Conservation (phyloP, 2,113 vertebrate genomes). For the Sylvicapra grimmia region DNA sequence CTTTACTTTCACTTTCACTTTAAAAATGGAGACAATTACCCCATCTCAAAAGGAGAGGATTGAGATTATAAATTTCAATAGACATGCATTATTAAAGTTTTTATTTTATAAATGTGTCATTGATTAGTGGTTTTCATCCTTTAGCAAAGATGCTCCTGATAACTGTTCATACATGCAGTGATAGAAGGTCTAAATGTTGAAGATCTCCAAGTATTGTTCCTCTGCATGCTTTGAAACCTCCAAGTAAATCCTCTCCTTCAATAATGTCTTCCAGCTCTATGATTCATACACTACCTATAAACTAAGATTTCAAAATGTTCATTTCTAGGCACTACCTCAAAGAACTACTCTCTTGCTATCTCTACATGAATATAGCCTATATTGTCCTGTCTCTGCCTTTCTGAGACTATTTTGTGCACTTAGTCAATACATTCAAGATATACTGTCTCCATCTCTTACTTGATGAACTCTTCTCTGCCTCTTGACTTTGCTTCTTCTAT, state of each 20-base stretch:
- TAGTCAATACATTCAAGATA: not conserved
- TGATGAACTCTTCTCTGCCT: not conserved
- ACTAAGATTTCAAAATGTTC: not conserved
- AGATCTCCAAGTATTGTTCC: not conserved
- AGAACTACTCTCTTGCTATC: not conserved
- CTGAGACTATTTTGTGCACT: not conserved
- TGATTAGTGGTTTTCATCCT: not conserved
- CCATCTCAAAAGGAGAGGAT: not conserved
- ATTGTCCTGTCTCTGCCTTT: not conserved
- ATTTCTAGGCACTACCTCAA: not conserved
- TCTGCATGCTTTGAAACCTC: not conserved
- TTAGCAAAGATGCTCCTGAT: not conserved
- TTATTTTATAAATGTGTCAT: not conserved
- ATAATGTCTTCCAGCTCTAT: not conserved
- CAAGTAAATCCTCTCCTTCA: not conserved
- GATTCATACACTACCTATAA: not conserved
- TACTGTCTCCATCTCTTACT: not conserved
- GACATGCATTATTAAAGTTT: not conserved
- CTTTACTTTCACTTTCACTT: too few relatives aligned
- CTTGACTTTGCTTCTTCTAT: not conserved
- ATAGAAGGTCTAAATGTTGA: not conserved
- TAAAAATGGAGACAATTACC: not conserved
- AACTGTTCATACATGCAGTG: not conserved
- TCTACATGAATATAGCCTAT: not conserved
- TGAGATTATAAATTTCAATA: not conserved